Base-by-base conservation (phyloP, 2,113 vertebrate genomes). In the Catagonus wagneri region DNA sequence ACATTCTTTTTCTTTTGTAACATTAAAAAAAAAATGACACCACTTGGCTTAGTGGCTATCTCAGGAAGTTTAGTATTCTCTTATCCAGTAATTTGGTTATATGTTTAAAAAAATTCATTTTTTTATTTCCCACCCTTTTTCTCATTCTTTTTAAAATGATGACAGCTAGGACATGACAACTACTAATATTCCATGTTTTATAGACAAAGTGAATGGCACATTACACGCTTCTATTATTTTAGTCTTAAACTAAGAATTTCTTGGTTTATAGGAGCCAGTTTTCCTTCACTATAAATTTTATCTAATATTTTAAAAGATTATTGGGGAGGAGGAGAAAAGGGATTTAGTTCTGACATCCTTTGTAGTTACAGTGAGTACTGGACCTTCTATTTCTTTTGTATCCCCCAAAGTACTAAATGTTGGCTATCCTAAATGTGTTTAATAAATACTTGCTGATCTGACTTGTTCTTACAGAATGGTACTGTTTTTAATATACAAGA, bases 401-500 rank as follows among this genome's bases (percentile, higher is more conserved):
- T 95, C 56, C 72, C 89, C 56, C 25, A 34, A 95, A 96, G 95
- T 60, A 96, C 90, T 95, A 90, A 93, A 80, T 95, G 76, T 90
- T 95, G 80, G 72, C 80, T 87, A 94, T 65, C 93, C 32, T 92
- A 90, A 96, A 92, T 0, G 25, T 88, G 84, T 83, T 97, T 96
- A 97, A 96, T 87, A 95, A 96, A 96, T 86, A 95, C 27, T 92
- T 96, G 90, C 96, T 96, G 76, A 88, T 94, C 81, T 69, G 58
- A 95, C 81, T 97, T 96, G 90, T 96, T 96, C 96, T 97, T 96
- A 96, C 84, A 94, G 90, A 90, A 95, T 13, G 16, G 94, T 88
- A 97, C 92, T 97, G 97, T 95, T 96, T 97, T 96, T 96, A 96
- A 95, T 94, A 95, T 80, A 90, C 63, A 92, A 97, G 90, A 98